A percentile compares a stretch with the other conserved stretches of the same genome.
Conservation (phyloP, 2,888 invertebrate species). For the Cinara cedri region DNA sequence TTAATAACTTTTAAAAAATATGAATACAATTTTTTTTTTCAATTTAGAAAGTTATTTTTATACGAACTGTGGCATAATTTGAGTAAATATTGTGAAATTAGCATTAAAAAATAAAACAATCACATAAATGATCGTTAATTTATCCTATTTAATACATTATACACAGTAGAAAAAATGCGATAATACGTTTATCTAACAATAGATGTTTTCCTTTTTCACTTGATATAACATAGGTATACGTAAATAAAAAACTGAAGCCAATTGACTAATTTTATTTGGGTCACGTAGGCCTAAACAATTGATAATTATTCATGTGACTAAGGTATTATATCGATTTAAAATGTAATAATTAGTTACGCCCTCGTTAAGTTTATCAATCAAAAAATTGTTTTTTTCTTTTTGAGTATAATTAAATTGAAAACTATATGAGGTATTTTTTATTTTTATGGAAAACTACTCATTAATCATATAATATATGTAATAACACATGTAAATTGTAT, state of each 20-base stretch:
- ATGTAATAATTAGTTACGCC: too few species aligned
- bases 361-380: too few species aligned
- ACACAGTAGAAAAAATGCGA: too few species aligned
- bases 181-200: background rate
- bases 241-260: background rate
- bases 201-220: constrained; percentile 8
- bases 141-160: background rate
- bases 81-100: background rate
- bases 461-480: too few species aligned
- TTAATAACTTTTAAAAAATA: constrained; percentile 23
- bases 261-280: constrained; percentile 23
- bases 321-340: background rate
- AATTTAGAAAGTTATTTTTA: background rate
- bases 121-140: background rate
- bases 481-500: too few species aligned
- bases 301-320: constrained; percentile 22
- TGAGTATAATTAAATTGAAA: too few species aligned
- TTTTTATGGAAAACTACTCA: too few species aligned
- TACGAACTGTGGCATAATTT: background rate
- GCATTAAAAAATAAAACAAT: background rate
- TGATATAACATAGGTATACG: background rate
- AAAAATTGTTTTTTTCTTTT: too few species aligned
- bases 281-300: background rate
- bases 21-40: too few species aligned
- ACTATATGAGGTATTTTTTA: too few species aligned